Base-by-base conservation (phyloP, 2,797 vertebrate species). In the Cuculus canorus region DNA sequence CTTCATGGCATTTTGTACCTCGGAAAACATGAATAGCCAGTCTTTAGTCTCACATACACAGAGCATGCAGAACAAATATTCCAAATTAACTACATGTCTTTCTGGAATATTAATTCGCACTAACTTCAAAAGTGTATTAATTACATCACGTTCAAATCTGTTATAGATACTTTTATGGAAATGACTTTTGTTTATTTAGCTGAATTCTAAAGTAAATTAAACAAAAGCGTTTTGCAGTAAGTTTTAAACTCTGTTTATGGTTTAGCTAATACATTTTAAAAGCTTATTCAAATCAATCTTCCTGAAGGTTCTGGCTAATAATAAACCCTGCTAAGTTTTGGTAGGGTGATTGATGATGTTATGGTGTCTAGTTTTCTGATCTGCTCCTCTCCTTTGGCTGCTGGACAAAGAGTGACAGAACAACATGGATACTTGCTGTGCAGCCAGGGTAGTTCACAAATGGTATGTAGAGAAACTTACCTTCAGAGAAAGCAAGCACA, bases 241-340 rank as follows among this genome's bases (percentile, higher is more conserved):
- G 33, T 72, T 86, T 65, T 41, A 35, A 82, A 41, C 15, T 63
- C 83, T 60, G 19, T 47, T 64, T 86, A 28, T 37, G 27, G 12
- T 78, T 93, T 90, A 63, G 77, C 23, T 18, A 68, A 76, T 54
- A 21, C 3, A 7, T 76, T 93, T 84, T 52, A 82, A 90, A 94
- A 92, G 47, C 39, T 45, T 88, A 78, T 72, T 78, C 33, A 59
- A 69, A 92, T 94, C 59, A 81, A 79, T 95, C 65, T 93, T 94
- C 69, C 28, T 3, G 1, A 86, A 94, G 25, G 39, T 47, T 86
- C 41, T 93, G 92, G 47, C 54, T 82, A 32, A 43, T 82, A 32
- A 43, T 90, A 76, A 95, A 43, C n/a, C 17, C 27, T 78, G 53
- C 33, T 24, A 45, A 41, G 28, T n/a, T 86, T 77, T 86, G 47